phyloP scores from a whole-genome alignment of 2,797 vertebrate genomes.

The Hozukius guyotensis region DNA sequence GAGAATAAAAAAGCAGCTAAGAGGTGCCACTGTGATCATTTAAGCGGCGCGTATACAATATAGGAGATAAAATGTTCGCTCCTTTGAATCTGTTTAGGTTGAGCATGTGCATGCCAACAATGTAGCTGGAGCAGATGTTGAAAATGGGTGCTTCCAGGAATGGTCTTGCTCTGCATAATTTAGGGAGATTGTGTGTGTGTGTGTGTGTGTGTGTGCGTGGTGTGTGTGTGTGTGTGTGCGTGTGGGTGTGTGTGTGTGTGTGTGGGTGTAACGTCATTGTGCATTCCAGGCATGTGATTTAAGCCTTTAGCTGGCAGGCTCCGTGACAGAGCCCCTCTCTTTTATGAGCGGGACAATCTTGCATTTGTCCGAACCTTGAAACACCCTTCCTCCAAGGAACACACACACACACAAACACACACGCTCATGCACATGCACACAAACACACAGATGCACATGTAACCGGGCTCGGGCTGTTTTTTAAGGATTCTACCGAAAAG shows the following conservation, averaged over 20 bases:
- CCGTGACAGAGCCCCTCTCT: slow-evolving; percentile 81
- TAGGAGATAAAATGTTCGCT: slow-evolving; percentile 22
- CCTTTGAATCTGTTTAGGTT: slow-evolving; percentile 62
- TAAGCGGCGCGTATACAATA: slow-evolving; percentile 6
- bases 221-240: slow-evolving; percentile 34
- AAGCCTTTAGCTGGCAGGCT: slow-evolving; percentile 78
- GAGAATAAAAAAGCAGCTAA: slow-evolving; percentile 10
- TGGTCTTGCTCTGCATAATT: slow-evolving; percentile 76
- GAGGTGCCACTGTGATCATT: slow-evolving; percentile 43
- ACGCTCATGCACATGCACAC: not conserved
- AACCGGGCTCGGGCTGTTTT: slow-evolving; percentile 53
- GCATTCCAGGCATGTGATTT: slow-evolving; percentile 80
- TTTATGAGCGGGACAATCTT: slow-evolving; percentile 76
- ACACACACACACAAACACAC: not conserved
- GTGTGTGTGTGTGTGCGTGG: slow-evolving; percentile 26
- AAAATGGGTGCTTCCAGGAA: slow-evolving; percentile 72
- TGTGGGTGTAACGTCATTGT: slow-evolving; percentile 69
- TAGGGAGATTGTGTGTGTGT: slow-evolving; percentile 45
- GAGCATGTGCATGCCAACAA: slow-evolving; percentile 62
- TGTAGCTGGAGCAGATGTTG: slow-evolving; percentile 69
- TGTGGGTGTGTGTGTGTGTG: slow-evolving; percentile 31
- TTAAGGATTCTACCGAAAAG: slow-evolving; percentile 57
- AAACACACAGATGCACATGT: slow-evolving; percentile 40
- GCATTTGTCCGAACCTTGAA: slow-evolving; percentile 81
- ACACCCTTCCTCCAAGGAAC: slow-evolving; percentile 68